phyloP scores from a whole-genome alignment of 2,888 invertebrate genomes.

The Syritta pipiens region DNA sequence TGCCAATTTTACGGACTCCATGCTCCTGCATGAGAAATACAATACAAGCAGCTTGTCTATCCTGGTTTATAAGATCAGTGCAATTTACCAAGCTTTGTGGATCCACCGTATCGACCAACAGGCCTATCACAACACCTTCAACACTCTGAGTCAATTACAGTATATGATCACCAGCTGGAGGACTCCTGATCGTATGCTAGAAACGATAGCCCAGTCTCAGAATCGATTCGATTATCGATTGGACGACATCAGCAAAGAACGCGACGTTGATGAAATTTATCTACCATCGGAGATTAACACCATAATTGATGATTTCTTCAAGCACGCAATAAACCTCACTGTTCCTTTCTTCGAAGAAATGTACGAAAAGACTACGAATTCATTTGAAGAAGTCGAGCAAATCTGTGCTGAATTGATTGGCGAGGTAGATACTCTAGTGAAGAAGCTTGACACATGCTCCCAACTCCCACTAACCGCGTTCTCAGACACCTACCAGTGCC shows the following conservation, averaged over 20 bases:
- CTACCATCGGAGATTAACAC: constrained; percentile 11
- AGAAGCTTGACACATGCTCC: constrained; percentile 6
- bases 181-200: background rate
- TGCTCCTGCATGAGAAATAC: background rate
- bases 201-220: background rate
- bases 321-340: background rate
- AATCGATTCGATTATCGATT: background rate
- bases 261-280: background rate
- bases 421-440: background rate
- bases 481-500: constrained; percentile 4
- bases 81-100: background rate
- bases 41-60: background rate
- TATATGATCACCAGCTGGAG: background rate
- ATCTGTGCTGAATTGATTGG: background rate
- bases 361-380: background rate
- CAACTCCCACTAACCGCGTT: background rate
- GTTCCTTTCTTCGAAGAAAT: background rate
- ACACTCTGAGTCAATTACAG: background rate
- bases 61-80: background rate
- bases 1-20: background rate
- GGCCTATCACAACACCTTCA: background rate
- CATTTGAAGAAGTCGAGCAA: background rate
- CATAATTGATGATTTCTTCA: constrained; percentile 17
- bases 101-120: background rate
- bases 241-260: constrained; percentile 6